Evolutionary conservation across 2,113 vertebrate genomes (phyloP), one percentile per base, ranked within the genome.

Genomic region (Otocyon megalotis): DNA sequence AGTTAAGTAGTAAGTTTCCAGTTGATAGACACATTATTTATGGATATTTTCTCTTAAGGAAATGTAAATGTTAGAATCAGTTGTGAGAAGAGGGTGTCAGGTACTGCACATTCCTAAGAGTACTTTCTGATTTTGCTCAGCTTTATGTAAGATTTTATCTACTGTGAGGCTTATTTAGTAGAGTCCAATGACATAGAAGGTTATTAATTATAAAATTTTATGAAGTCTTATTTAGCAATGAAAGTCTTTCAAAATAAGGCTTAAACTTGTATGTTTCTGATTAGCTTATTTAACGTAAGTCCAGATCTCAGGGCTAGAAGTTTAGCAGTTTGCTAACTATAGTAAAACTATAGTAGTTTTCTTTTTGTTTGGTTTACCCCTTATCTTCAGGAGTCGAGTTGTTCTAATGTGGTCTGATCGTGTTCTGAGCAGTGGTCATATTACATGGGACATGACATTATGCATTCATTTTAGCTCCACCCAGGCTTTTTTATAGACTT

Each of bases 151-250:
- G 54, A 85, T 77, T 79, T 63, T 93, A 37, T 60, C 58, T 91
- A 50, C 35, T 77, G 15, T 74, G 48, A 92, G 53, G 8, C 48
- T 95, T 84, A 74, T 43, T 71, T 84, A 77, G 2, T 80, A 77
- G 63, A 84, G 22, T 77, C 74, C 92, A 62, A 0, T 84, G 71
- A 69, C 62, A 35, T 63, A 67, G 58, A 88, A 74, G 14, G 6
- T 90, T 72, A 22, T 85, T 82, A 62, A 92, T 80, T 71, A 76
- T 80, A 71, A 93, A 92, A 30, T 92, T 94, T 62, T 69, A 69
- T 54, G 14, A 81, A 58, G 12, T 80, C 65, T 37, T 82, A 43
- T 93, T 92, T 86, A 85, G 82, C 35, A 85, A 22, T 48, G 13
- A 79, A 76, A 89, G 50, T 89, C 16, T 95, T 88, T 71, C 56